A percentile compares a stretch with the other conserved stretches of the same genome.
phyloP scores from a whole-genome alignment of 1,140 invertebrate species.

The Halotydeus destructor region DNA sequence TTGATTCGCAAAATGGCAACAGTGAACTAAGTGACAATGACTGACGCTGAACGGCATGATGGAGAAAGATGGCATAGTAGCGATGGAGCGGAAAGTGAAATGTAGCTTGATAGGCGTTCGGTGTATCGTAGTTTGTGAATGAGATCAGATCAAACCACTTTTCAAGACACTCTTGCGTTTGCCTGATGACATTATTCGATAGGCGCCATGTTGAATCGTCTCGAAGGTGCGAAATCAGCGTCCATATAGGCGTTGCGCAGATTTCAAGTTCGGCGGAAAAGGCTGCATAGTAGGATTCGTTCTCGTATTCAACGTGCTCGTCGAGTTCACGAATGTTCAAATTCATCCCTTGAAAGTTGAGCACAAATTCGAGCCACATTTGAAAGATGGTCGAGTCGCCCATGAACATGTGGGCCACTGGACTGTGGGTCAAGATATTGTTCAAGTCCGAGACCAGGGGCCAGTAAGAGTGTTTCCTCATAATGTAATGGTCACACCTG shows the following conservation, averaged over 20 bases:
- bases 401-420: conserved; percentile 71
- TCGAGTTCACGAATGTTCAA: conserved; percentile 69
- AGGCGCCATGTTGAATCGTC: conserved; percentile 37
- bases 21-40: conserved; percentile 48
- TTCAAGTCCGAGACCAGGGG: conserved; percentile 89
- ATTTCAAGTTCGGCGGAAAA: conserved; percentile 91
- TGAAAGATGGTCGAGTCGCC: conserved; percentile 59
- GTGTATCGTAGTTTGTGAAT: conserved; percentile 44
- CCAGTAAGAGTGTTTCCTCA: conserved; percentile 97
- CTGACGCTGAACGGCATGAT: conserved; percentile 64
- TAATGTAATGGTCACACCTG: conserved; percentile 66
- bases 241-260: conserved; percentile 91
- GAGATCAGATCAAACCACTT: conserved; percentile 67
- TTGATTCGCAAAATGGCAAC: conserved; percentile 30
- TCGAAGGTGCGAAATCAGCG: conserved; percentile 62
- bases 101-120: conserved; percentile 60
- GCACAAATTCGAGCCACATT: conserved; percentile 84
- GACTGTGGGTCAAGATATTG: conserved; percentile 80
- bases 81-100: conserved; percentile 90
- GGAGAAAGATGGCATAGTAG: conserved; percentile 75
- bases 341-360: conserved; percentile 91
- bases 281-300: conserved; percentile 85
- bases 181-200: conserved; percentile 46
- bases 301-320: conserved; percentile 88
- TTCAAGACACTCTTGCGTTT: conserved; percentile 48